Conservation (phyloP, 2,888 invertebrate species). For the Amphipyra tragopoginis region DNA sequence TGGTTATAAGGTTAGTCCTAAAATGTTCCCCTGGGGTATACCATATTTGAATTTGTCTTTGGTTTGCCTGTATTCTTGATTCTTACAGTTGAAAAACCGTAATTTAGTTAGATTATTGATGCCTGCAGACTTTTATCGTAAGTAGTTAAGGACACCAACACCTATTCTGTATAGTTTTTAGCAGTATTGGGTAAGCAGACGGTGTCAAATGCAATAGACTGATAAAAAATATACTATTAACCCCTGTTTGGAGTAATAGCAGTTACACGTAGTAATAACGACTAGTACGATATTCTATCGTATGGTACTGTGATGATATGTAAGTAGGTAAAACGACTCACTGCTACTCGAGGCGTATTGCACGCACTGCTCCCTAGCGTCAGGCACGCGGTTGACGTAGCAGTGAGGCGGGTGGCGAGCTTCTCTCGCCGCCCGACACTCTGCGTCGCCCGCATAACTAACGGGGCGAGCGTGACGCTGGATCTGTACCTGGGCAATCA, state of each 20-base stretch:
- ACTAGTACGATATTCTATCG: too few species aligned
- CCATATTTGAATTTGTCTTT: not conserved
- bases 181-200: not conserved
- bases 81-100: not conserved
- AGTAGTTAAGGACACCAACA: not conserved
- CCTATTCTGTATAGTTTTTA: not conserved
- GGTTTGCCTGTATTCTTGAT: not conserved
- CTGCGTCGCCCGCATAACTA: slow-evolving; percentile 82
- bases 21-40: not conserved
- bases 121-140: not conserved
- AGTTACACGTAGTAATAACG: too few species aligned
- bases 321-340: slow-evolving; percentile 73
- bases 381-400: slow-evolving; percentile 70
- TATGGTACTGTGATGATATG: not conserved
- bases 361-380: slow-evolving; percentile 62
- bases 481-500: slow-evolving; percentile 70
- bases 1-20: slow-evolving; percentile 3
- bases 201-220: not conserved
- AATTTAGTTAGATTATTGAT: too few species aligned
- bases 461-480: slow-evolving; percentile 79
- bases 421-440: slow-evolving; percentile 54
- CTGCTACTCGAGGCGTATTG: slow-evolving; percentile 92
- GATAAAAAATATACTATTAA: not conserved
- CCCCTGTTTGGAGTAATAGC: not conserved
- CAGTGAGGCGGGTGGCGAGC: slow-evolving; percentile 59